Evolutionary conservation across 1,140 invertebrate species (phyloP).

Genomic region (Globodera ellingtonae): DNA sequence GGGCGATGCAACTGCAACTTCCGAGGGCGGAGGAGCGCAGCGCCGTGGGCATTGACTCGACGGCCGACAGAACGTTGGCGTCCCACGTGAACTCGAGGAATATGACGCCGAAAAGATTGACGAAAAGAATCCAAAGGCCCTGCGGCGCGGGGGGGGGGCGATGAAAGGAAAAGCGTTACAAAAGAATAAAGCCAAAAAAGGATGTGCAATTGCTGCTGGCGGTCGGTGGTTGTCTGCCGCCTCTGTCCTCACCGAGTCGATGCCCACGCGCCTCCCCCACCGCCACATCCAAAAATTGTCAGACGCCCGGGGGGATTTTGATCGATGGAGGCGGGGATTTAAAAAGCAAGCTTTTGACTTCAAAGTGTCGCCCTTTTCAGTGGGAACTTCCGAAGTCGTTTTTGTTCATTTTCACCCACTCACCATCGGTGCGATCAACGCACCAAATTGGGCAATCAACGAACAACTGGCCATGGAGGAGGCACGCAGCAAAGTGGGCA

Average conservation of each 20-base stretch:
- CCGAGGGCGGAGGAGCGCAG: conserved; percentile 34
- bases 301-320: neutral
- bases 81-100: conserved; percentile 25
- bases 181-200: neutral
- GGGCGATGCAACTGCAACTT: conserved; percentile 58
- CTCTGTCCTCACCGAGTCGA: neutral
- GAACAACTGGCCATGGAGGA: conserved; percentile 49
- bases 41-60: conserved; percentile 37
- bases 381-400: neutral
- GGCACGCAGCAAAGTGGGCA: conserved; percentile 17
- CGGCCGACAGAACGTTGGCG: conserved; percentile 21
- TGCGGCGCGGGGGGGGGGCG: conserved; percentile 56
- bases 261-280: neutral
- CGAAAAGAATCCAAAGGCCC: conserved; percentile 24
- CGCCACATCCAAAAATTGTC: neutral
- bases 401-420: neutral
- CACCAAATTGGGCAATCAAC: conserved; percentile 59
- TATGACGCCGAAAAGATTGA: conserved; percentile 27
- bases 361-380: too few relatives aligned
- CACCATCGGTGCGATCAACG: conserved; percentile 57
- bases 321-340: too few relatives aligned
- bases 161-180: neutral
- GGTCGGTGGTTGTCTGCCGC: too few relatives aligned
- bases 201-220: too few relatives aligned
- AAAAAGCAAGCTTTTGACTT: too few relatives aligned